Percentiles rank a stretch among this genome's conserved stretches.
Evolutionary conservation across 1,140 invertebrate species (phyloP).

Genomic region (Listronotus bonariensis): DNA sequence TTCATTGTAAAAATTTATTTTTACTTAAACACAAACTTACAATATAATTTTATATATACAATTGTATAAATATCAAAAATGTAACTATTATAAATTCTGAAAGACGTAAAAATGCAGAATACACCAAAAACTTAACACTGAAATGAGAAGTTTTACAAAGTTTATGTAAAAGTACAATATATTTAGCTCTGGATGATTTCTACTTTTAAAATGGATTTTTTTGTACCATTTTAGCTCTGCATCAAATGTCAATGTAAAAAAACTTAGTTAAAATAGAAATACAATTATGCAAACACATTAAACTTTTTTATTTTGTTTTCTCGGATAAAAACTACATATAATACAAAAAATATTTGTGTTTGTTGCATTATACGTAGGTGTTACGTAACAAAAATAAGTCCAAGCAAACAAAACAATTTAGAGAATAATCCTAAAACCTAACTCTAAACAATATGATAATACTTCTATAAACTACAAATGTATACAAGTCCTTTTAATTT

Average conservation of each 20-base stretch:
- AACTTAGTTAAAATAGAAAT: background rate
- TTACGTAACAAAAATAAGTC: too few species aligned
- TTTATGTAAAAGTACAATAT: background rate
- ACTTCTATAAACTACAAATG: too few species aligned
- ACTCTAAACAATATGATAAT: too few species aligned
- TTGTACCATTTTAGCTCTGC: constrained; percentile 6
- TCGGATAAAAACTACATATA: background rate
- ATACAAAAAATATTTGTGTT: background rate
- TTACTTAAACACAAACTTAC: too few species aligned
- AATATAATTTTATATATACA: too few species aligned
- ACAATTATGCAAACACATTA: background rate
- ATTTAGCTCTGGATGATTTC: background rate
- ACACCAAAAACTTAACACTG: background rate
- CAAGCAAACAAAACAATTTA: background rate
- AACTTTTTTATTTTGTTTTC: background rate
- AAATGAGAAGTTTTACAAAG: background rate
- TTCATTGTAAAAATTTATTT: too few species aligned
- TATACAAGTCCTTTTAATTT: too few species aligned
- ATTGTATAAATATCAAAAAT: too few species aligned
- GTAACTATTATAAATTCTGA: background rate
- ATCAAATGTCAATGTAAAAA: background rate
- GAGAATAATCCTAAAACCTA: too few species aligned
- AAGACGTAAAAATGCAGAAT: constrained; percentile 15
- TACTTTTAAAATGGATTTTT: background rate
- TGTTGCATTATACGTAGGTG: background rate